phyloP scores from a whole-genome alignment of 2,888 invertebrate species.

The Rhyacophila evoluta region DNA sequence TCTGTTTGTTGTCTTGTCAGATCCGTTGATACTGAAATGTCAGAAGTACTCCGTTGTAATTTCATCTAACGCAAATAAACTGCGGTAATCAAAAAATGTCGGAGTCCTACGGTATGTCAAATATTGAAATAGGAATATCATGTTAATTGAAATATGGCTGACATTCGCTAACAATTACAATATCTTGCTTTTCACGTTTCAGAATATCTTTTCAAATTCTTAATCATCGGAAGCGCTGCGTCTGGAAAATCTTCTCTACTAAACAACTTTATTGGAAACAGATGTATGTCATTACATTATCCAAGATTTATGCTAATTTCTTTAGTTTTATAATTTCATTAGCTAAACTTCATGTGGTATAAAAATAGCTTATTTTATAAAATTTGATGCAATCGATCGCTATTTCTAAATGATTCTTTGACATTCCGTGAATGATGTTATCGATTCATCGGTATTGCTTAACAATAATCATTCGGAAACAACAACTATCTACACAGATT shows the following conservation, averaged over 20 bases:
- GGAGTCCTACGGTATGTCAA: constrained; percentile 47
- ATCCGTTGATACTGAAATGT: constrained; percentile 14
- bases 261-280: constrained; percentile 87
- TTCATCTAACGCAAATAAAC: background rate
- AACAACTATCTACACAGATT: no score
- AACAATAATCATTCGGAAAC: no score
- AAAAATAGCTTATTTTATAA: no score
- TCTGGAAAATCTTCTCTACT: constrained; percentile 86
- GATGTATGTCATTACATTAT: constrained; percentile 75
- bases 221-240: constrained; percentile 87
- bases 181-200: constrained; percentile 58
- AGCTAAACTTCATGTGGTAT: no score
- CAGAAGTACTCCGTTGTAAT: background rate
- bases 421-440: no score
- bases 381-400: no score
- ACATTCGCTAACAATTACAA: background rate
- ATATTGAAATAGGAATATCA: background rate
- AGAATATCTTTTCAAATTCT: constrained; percentile 88
- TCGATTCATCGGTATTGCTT: no score
- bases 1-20: constrained; percentile 14
- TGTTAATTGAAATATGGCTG: background rate
- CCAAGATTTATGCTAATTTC: constrained; percentile 4
- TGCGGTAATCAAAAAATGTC: constrained; percentile 40
- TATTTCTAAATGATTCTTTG: no score
- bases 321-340: no score